Evolutionary conservation across 2,888 invertebrate genomes (phyloP), one percentile per base, ranked within the genome.

Genomic region (Xylota sylvarum): DNA sequence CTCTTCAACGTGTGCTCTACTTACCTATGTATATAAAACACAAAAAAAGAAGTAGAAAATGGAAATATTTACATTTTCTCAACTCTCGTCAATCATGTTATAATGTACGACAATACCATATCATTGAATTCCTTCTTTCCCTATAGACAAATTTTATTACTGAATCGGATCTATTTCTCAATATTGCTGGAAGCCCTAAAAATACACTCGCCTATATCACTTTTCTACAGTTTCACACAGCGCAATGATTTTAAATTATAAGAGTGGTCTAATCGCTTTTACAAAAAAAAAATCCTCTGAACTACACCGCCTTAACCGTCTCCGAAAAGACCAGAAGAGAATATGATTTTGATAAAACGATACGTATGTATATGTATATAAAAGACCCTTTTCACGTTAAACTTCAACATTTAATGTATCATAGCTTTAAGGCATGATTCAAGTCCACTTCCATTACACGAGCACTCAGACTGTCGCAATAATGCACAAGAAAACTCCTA

Each of bases 371-470:
- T 23, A 23, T 2, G 23, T 50, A 37, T 27, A 37, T 35, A 40
- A 70, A 30, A 70, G 35, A 56, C 30, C 17, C 30, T 69, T 69
- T 56, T 56, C 3, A 32, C 35, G 35, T 48, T 14, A 72, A 72
- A 56, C 43, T 17, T 46, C n/a, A 12, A 0, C 9, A 46, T 62
- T 46, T 27, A 62, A 79, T 64, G 65, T 65, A 37, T 35, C 19
- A 65, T 37, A 65, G 58, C 52, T 52, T 5, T 17, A 52, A 7
- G 23, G n/a, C 60, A 12, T 62, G 52, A 48, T 37, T 12, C 27
- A 14, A 52, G 60, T 64, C 46, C 62, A 56, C 17, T 69, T 55
- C 40, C 30, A 69, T 30, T 67, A 55, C 52, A 46, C 14, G 46
- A 62, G 37, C 12, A 35, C 56, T 48, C 32, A 46, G 55, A 62